phyloP scores from a whole-genome alignment of 2,888 invertebrate genomes.

The Temnothorax ravouxi region DNA sequence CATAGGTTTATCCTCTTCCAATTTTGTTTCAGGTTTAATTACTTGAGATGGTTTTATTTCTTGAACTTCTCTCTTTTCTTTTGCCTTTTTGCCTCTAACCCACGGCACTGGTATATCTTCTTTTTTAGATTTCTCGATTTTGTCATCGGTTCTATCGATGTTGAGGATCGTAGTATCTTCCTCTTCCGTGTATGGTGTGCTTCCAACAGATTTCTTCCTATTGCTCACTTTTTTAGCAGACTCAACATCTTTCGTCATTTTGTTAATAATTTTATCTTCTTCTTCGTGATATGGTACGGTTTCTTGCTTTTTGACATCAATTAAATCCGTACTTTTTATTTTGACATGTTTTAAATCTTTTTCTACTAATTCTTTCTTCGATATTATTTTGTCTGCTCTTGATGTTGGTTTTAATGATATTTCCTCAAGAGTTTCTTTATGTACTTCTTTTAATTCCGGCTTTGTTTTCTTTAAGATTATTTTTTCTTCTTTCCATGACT shows the following conservation, averaged over 20 bases:
- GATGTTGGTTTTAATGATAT: conserved; percentile 81
- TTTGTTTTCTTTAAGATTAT: conserved; percentile 80
- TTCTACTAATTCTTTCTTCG: conserved; percentile 84
- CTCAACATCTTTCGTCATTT: conserved; percentile 66
- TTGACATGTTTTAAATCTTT: conserved; percentile 87
- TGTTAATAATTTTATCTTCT: conserved; percentile 63
- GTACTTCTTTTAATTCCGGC: conserved; percentile 76
- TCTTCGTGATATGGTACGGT: conserved; percentile 85
- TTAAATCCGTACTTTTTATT: conserved; percentile 63
- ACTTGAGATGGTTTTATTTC: conserved; percentile 61
- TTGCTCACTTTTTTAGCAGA: conserved; percentile 66
- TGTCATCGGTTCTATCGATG: conserved; percentile 67
- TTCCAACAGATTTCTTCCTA: conserved; percentile 70
- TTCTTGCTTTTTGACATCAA: conserved; percentile 75
- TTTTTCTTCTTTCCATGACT: conserved; percentile 84
- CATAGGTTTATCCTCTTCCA: conserved; percentile 65
- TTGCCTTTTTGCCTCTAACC: conserved; percentile 72
- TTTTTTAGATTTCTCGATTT: conserved; percentile 61
- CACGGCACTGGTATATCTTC: conserved; percentile 72
- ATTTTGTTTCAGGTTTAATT: conserved; percentile 47
- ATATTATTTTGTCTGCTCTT: conserved; percentile 72
- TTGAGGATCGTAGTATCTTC: conserved; percentile 63
- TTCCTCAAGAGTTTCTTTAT: conserved; percentile 78
- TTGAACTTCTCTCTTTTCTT: conserved; percentile 61
- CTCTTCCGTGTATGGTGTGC: conserved; percentile 63